Base-by-base conservation (phyloP, 1,140 invertebrate species). In the Heliconius himera region DNA sequence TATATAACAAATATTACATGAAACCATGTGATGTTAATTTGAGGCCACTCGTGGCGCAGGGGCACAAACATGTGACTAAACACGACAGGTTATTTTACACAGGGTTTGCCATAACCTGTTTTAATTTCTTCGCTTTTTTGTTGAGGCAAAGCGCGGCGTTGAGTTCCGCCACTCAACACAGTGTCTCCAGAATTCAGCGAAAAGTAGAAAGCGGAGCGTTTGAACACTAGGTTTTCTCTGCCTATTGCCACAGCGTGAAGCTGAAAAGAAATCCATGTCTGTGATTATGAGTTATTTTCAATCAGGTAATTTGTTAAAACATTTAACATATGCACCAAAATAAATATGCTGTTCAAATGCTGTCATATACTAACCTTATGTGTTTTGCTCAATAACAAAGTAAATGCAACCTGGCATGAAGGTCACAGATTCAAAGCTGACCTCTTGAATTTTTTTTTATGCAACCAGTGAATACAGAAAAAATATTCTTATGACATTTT, bases 1-100 rank as follows among this genome's bases (percentile, higher is more conserved):
- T 76, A 41, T 66, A n/a, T 70, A 66, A 66, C 60, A 66, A 66
- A 66, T 66, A 66, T 66, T 66, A 66, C 26, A 66, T 26, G 60
- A 66, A 29, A 8, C 60, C 22, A 66, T 66, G 60, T 66, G 60
- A 66, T 16, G 60, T 66, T 66, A 66, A 26, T 66, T 46, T 46
- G 41, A 46, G 41, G 41, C 13, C 41, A 46, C 41, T 46, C 41
- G 0, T 5, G 41, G 41, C 41, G 13, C 13, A 46, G 13, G 3
- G 41, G 41, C 3, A 1, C 41, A 46, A 46, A 13, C 38, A 9
- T 41, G 38, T 41, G 6, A 36, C 33, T 36, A 41, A 41, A 8
- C 11, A 13, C 41, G 41, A 13, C 41, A 46, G 41, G 11, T 13
- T 46, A 4, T 46, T n/a, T n/a, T n/a, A n/a, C n/a, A n/a, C n/a